Base-by-base conservation (phyloP, 2,797 vertebrate species). In the Enteromius paludinosus region DNA sequence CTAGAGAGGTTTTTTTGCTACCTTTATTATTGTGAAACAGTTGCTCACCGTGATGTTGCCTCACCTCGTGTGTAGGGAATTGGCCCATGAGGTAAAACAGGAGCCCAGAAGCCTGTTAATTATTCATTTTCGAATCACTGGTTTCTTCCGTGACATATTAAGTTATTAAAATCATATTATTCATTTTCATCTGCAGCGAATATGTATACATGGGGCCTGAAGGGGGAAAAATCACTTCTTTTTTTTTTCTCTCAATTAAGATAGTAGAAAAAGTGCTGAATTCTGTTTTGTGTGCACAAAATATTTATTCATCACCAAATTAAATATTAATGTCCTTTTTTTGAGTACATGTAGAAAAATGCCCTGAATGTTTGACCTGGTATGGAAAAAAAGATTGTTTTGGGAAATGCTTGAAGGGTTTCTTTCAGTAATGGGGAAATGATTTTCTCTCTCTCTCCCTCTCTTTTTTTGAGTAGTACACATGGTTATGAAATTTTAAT, bases 401-500 rank as follows among this genome's bases (percentile, higher is more conserved):
- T 64, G 59, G 59, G 72, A 56, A 83, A 43, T 77, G 82, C 84
- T 87, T 38, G 43, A 56, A 82, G 74, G 75, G 38, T n/a, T 75
- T 69, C 56, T 81, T 73, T 88, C 79, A 20, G 54, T 84, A 87
- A 90, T 85, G 79, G 84, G 59, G 83, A 78, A 84, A 65, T 85
- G 72, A 79, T 83, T 83, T 82, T 66, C 59, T 74, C 70, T 9
- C 47, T 69, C 18, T 30, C 12, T 15, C 7, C 2, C 10, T 76
- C 73, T 7, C 20, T 69, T 41, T 2, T 35, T 61, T 43, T 25
- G 72, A 78, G 65, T 69, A 61, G 25, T 77, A 80, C 79, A 77
- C 56, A 38, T 74, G 78, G 81, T 83, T 66, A 87, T 90, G 71
- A 90, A 88, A 89, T 88, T 90, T 89, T 90, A 83, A 90, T 88